Evolutionary conservation across 2,113 vertebrate species (phyloP).

Genomic region (Astur gentilis): DNA sequence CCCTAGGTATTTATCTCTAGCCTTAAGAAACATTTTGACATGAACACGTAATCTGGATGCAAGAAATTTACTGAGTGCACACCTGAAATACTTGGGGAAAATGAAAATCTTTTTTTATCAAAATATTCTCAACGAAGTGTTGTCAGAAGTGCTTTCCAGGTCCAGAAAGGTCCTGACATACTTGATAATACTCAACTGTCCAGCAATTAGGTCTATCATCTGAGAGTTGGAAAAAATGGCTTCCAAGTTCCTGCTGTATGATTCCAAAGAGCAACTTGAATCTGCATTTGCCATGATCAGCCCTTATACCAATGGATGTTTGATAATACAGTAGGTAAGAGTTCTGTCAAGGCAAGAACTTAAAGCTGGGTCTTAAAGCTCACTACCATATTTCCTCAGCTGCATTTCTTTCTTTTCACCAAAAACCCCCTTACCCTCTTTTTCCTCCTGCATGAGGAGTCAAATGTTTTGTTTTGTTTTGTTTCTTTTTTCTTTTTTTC

Average conservation of each 20-base stretch:
- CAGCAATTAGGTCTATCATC: not conserved
- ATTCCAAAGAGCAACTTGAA: not conserved
- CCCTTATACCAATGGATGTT: not conserved
- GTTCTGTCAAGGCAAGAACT: not conserved
- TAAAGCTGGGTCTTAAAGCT: not conserved
- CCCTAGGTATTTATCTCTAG: not conserved
- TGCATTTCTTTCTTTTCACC: not conserved
- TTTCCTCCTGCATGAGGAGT: not conserved
- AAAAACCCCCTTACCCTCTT: not conserved
- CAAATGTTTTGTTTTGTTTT: not conserved
- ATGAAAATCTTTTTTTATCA: not conserved
- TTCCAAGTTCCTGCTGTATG: not conserved
- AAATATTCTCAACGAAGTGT: not conserved
- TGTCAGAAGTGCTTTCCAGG: not conserved
- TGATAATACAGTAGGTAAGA: not conserved
- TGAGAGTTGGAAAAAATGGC: not conserved
- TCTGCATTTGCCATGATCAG: not conserved
- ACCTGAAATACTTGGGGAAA: not conserved
- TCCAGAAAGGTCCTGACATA: not conserved
- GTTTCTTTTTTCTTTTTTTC: not conserved
- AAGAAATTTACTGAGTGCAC: not conserved
- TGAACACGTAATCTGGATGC: not conserved
- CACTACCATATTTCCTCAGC: not conserved
- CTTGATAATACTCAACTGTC: not conserved
- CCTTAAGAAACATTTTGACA: not conserved